Base-by-base conservation (phyloP, 2,797 vertebrate species). In the Ficedula albicollis region DNA sequence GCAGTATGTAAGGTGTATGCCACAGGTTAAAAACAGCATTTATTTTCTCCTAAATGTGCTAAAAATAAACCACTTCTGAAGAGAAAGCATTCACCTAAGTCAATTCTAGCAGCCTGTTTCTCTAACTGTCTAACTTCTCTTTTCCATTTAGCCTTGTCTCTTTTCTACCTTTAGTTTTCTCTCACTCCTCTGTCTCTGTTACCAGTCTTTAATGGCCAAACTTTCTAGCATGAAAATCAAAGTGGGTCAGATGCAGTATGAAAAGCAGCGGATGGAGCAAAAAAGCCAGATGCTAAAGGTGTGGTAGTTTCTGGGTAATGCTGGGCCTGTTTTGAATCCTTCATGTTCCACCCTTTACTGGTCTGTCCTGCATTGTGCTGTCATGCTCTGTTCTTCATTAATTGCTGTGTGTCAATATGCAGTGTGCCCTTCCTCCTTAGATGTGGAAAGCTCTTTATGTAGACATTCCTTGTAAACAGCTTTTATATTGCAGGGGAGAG, bases 181-280 rank as follows among this genome's bases (percentile, higher is more conserved):
- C 96, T 98, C 93, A 96, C 88, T 95, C 90, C 96, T 97, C 96
- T 98, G 93, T 98, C 97, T 98, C 96, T 98, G 88, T 98, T 97
- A 95, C 98, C 98, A 99, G 99, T 99, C 98, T 89, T 97, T 99
- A 98, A 99, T 99, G 99, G 99, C 99, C 97, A 99, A 99, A 98
- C 98, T 99, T 97, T 99, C 99, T 99, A 99, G 99, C 98, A 98
- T 99, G 99, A 99, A 99, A 99, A 99, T 99, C 98, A 99, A 99
- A 98, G 98, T 99, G 98, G 98, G 99, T 98, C 99, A 99, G 99
- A 98, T 99, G 99, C 99, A 99, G 98, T 99, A 98, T 98, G 99
- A 99, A 98, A 99, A 99, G 98, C 99, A 99, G 97, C 98, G 98
- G 98, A 99, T 98, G 98, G 99, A 99, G 91, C 98, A 98, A 98